phyloP scores from a whole-genome alignment of 2,888 invertebrate genomes.

The Melipona bicolor region DNA sequence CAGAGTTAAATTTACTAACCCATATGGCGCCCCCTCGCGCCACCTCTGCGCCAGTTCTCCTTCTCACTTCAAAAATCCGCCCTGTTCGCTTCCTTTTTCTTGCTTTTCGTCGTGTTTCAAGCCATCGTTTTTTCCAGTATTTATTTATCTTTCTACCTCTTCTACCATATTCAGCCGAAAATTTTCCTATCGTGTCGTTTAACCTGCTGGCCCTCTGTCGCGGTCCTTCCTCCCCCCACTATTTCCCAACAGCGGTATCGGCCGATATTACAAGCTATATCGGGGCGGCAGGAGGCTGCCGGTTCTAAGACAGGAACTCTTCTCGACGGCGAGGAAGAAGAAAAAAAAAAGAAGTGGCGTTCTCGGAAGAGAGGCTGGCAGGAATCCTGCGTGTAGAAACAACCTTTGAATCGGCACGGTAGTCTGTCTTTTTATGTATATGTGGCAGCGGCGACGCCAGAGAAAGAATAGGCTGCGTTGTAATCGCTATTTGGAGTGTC shows the following conservation, averaged over 20 bases:
- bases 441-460: constrained; percentile 32
- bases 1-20: constrained; percentile 78
- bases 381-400: constrained; percentile 54
- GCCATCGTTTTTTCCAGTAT: neutral
- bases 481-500: constrained; percentile 66
- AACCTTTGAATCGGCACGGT: constrained; percentile 58
- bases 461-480: constrained; percentile 50
- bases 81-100: neutral
- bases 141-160: neutral
- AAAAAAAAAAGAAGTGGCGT: constrained; percentile 54
- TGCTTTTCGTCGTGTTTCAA: constrained; percentile 4
- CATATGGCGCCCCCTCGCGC: constrained; percentile 74
- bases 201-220: neutral
- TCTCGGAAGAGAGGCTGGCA: constrained; percentile 74
- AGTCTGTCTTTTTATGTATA: constrained; percentile 27
- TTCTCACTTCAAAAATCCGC: constrained; percentile 24
- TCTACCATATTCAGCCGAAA: neutral
- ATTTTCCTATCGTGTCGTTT: neutral
- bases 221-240: neutral
- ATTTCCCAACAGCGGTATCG: constrained; percentile 9
- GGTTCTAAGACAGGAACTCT: constrained; percentile 43
- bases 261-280: constrained; percentile 46
- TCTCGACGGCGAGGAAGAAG: constrained; percentile 13
- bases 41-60: constrained; percentile 58
- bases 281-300: constrained; percentile 26